A percentile compares a stretch with the other conserved stretches of the same genome.
Evolutionary conservation across 1,140 invertebrate species (phyloP).

Genomic region (Tribolium castaneum): DNA sequence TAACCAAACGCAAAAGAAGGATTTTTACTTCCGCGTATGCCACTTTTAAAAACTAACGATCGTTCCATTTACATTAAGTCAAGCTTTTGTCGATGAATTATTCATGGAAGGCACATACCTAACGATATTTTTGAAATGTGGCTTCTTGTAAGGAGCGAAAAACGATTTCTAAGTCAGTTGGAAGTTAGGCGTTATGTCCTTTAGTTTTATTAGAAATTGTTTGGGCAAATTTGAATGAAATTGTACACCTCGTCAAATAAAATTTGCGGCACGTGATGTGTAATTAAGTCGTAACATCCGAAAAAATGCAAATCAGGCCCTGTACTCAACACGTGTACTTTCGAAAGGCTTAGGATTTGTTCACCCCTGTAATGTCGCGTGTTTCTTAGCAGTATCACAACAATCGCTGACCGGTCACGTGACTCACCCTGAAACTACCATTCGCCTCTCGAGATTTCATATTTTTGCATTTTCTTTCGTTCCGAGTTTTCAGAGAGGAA

Average conservation of each 20-base stretch:
- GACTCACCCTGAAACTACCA: slow-evolving; percentile 44
- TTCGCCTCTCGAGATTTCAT: slow-evolving; percentile 33
- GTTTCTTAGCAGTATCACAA: slow-evolving; percentile 50
- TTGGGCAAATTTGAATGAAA: neutral
- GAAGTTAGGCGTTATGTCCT: too few relatives aligned
- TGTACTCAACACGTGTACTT: neutral
- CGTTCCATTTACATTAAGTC: slow-evolving; percentile 31
- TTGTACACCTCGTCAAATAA: slow-evolving; percentile 3
- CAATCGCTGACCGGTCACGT: slow-evolving; percentile 55
- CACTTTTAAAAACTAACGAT: slow-evolving; percentile 40
- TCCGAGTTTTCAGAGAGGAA: neutral
- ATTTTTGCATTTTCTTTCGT: slow-evolving; percentile 33
- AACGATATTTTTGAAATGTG: slow-evolving; percentile 8
- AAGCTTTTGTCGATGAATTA: slow-evolving; percentile 36
- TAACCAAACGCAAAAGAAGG: neutral
- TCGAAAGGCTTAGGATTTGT: slow-evolving; percentile 35
- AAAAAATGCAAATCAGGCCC: slow-evolving; percentile 16
- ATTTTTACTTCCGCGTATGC: slow-evolving; percentile 23
- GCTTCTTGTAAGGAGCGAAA: neutral
- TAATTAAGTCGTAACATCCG: neutral
- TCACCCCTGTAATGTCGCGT: slow-evolving; percentile 50
- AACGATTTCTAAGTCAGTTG: too few relatives aligned
- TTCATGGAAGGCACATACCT: slow-evolving; percentile 12
- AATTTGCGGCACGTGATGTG: slow-evolving; percentile 10
- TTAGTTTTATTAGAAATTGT: too few relatives aligned